Evolutionary conservation across 2,113 vertebrate species (phyloP).

Genomic region (Camelus dromedarius): DNA sequence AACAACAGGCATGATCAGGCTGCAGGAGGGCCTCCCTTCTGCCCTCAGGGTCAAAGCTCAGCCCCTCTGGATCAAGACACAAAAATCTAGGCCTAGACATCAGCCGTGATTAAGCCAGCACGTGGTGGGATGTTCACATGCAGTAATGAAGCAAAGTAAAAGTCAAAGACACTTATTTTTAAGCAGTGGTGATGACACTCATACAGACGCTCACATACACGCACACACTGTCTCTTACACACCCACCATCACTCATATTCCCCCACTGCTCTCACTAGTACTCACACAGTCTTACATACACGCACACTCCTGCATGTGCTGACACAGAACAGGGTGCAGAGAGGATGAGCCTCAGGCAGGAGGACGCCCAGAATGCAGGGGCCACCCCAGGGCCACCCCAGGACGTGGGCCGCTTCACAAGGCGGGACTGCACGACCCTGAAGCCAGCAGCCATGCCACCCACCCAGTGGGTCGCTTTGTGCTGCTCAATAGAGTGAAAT

Average conservation of each 20-base stretch:
- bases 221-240: neutral
- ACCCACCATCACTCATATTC: neutral
- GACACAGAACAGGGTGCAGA: neutral
- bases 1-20: neutral
- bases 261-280: neutral
- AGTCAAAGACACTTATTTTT: neutral
- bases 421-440: neutral
- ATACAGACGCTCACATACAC: too few relatives aligned
- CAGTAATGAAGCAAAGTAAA: neutral
- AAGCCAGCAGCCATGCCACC: neutral
- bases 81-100: neutral
- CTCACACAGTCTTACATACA: neutral
- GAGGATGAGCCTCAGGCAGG: neutral
- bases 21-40: neutral
- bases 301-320: rapidly evolving
- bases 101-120: neutral
- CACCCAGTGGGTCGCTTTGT: too few relatives aligned
- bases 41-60: neutral
- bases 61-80: neutral
- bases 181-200: neutral
- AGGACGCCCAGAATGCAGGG: rapidly evolving
- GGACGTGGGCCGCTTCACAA: rapidly evolving
- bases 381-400: neutral
- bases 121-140: neutral
- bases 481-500: too few relatives aligned